phyloP scores from a whole-genome alignment of 2,797 vertebrate species.

The Catamblyrhynchus diadema region DNA sequence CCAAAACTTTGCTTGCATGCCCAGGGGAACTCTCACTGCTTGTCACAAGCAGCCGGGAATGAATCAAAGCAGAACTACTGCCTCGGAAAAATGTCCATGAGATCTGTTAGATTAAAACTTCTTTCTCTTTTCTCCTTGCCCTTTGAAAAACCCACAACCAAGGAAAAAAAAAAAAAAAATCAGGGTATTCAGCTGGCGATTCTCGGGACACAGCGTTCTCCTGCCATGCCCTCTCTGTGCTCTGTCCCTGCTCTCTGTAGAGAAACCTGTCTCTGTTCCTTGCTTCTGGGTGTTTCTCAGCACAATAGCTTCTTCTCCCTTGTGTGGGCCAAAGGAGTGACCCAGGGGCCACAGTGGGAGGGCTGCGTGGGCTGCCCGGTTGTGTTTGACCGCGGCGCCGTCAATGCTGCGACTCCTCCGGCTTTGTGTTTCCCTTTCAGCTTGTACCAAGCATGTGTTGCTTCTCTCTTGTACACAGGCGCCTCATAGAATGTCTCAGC shows the following conservation, averaged over 20 bases:
- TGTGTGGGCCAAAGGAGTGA: fast-evolving
- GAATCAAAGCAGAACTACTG: not conserved
- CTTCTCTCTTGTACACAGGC: not conserved
- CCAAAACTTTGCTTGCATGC: not conserved
- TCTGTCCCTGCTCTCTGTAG: not conserved
- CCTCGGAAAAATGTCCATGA: not conserved
- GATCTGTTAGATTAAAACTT: not conserved
- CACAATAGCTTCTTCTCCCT: not conserved
- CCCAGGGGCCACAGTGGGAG: not conserved
- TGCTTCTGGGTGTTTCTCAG: not conserved
- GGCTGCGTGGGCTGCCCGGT: not conserved
- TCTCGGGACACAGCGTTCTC: fast-evolving
- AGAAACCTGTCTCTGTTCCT: fast-evolving
- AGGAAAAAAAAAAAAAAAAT: not conserved
- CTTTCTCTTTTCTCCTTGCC: not conserved
- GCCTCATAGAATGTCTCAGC: not conserved
- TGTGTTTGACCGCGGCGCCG: not conserved
- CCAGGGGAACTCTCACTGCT: not conserved
- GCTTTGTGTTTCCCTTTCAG: not conserved
- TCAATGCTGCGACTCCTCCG: not conserved
- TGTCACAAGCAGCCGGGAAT: not conserved
- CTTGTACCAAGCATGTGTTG: not conserved
- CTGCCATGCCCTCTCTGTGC: not conserved
- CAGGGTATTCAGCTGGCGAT: not conserved
- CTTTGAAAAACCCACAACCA: not conserved